Evolutionary conservation across 1,140 invertebrate species (phyloP).

Genomic region (Tetragnatha versicolor): DNA sequence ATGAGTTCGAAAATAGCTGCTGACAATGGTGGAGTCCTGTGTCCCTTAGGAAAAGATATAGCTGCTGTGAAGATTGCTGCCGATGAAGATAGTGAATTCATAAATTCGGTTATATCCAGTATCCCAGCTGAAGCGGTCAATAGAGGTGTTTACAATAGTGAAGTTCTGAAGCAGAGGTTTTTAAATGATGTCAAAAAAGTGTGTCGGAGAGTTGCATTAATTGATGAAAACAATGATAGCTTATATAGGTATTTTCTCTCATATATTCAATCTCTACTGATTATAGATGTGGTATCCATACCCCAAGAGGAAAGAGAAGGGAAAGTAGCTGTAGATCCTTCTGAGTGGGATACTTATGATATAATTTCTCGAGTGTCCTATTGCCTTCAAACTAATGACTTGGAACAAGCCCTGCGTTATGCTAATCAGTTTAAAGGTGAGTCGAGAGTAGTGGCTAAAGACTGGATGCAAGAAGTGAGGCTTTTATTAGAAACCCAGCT

Average conservation of each 20-base stretch:
- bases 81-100: slow-evolving; percentile 66
- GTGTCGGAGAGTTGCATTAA: slow-evolving; percentile 76
- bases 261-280: slow-evolving; percentile 77
- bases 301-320: slow-evolving; percentile 58
- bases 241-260: slow-evolving; percentile 85
- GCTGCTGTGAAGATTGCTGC: slow-evolving; percentile 73
- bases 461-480: slow-evolving; percentile 87
- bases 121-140: slow-evolving; percentile 79
- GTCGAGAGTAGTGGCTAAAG: slow-evolving; percentile 77
- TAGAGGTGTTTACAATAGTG: slow-evolving; percentile 85
- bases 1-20: slow-evolving; percentile 67
- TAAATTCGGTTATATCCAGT: slow-evolving; percentile 61
- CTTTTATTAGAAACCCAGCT: slow-evolving; percentile 88
- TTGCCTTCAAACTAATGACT: slow-evolving; percentile 84
- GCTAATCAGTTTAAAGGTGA: slow-evolving; percentile 89
- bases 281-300: slow-evolving; percentile 67
- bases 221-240: slow-evolving; percentile 74
- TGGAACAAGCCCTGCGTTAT: slow-evolving; percentile 84
- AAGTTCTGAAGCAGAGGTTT: slow-evolving; percentile 83
- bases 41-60: slow-evolving; percentile 79
- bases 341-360: slow-evolving; percentile 80
- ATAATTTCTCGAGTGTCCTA: slow-evolving; percentile 85
- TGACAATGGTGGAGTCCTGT: slow-evolving; percentile 65
- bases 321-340: slow-evolving; percentile 64
- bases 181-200: slow-evolving; percentile 69